Evolutionary conservation across 64 coral and sea anemone species (phyloP).

Genomic region (Montipora cactus): DNA sequence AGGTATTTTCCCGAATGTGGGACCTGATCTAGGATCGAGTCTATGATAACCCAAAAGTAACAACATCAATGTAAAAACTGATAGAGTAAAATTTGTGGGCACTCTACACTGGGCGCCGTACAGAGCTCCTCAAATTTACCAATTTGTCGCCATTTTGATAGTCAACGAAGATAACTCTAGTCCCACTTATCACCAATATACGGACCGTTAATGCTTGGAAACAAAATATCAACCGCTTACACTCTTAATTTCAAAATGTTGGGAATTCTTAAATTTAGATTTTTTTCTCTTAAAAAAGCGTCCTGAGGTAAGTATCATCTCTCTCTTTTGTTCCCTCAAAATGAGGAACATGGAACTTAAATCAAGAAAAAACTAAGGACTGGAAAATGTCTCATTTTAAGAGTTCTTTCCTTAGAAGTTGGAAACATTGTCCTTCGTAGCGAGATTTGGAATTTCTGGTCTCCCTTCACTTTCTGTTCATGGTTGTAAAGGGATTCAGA

Average conservation of each 20-base stretch:
- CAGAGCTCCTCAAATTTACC: conserved; percentile 45
- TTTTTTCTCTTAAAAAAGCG: conserved; percentile 18
- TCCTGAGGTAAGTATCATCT: conserved; percentile 4
- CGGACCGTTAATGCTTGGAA: conserved; percentile 39
- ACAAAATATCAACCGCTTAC: conserved; percentile 26
- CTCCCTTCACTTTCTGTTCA: too few species aligned
- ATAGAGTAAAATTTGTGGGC: background rate
- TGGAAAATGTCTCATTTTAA: background rate
- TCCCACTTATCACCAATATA: conserved; percentile 33
- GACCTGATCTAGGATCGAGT: too few species aligned
- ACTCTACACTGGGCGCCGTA: conserved; percentile 28
- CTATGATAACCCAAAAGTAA: too few species aligned
- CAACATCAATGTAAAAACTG: too few species aligned
- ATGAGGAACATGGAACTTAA: conserved; percentile 17
- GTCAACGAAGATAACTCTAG: conserved; percentile 34
- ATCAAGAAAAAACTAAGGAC: background rate
- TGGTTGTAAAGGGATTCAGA: too few species aligned
- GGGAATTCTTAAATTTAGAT: conserved; percentile 2
- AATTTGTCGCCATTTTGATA: conserved; percentile 41
- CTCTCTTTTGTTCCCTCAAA: background rate
- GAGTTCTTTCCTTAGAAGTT: background rate
- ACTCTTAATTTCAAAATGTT: conserved; percentile 17
- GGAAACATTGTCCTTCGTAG: background rate
- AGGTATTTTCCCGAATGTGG: too few species aligned
- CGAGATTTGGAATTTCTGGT: too few species aligned